Base-by-base conservation (phyloP, 2,797 vertebrate species). In the Channallabes apus region DNA sequence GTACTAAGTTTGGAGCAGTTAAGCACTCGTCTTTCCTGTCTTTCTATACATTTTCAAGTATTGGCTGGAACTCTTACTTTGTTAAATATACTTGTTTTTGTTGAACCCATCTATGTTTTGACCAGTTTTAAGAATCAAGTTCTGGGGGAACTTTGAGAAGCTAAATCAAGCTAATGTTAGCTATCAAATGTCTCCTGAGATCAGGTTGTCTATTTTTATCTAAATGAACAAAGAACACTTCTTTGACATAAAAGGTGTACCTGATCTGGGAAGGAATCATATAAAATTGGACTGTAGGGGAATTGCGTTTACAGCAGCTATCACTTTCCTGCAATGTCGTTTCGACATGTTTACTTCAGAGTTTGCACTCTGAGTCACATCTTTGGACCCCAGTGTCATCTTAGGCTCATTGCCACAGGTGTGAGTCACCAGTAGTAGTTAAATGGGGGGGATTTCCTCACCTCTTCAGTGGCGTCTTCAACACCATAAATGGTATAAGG, bases 391-490 rank as follows among this genome's bases (percentile, higher is more conserved):
- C 2, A 41, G 73, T n/a, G 14, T 32, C 62, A 54, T 14, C 22
- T 67, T 41, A 80, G 61, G n/a, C 62, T 67, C 41, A 67, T 22
- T 67, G 41, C 79, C 79, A 67, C 62, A 29, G 41, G n/a, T 51
- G 41, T 80, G 61, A 80, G 79, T 54, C 61, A 67, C n/a, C 32
- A 17, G 54, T 20, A 51, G 38, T 54, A 18, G 51, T 67, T 51
- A 54, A 67, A 80, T 22, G 11, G 17, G 20, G 79, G 79, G 79
- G 79, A 80, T 80, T 80, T 80, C 79, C 79, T 29, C n/a, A 18
- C 9, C n/a, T 80, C 61, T 65, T 65, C 78, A 51, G 15, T 46
- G 35, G n/a, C 6, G 1, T 51, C 46, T 51, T 51, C 46, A 62
- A 62, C 32, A 62, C 38, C 9, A 32, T 80, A 80, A 80, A 80